Conservation (phyloP, 2,888 invertebrate species). For the Synergus laeviventris region DNA sequence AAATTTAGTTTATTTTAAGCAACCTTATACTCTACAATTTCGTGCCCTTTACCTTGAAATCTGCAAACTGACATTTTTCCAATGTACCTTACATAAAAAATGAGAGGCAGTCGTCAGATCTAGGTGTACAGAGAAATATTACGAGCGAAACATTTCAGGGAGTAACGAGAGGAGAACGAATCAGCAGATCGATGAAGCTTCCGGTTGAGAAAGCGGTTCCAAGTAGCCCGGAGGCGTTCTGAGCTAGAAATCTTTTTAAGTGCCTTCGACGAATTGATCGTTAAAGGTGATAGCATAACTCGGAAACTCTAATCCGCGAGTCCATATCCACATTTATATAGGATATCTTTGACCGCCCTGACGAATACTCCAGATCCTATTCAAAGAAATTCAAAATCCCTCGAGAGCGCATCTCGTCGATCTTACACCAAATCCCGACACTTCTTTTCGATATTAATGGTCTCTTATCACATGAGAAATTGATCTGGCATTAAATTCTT, state of each 20-base stretch:
- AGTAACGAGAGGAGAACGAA: neutral
- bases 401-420: neutral
- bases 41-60: too few species aligned
- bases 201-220: slow-evolving; percentile 3
- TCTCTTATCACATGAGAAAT: neutral
- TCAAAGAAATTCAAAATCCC: slow-evolving; percentile 15
- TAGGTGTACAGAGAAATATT: neutral
- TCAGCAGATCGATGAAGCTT: neutral
- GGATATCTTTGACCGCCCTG: neutral
- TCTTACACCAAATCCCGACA: neutral
- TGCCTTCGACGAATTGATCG: slow-evolving; percentile 2
- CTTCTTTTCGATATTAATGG: neutral
- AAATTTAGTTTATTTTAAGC: too few species aligned
- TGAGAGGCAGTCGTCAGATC: neutral
- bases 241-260: slow-evolving; percentile 17
- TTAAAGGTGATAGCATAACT: slow-evolving; percentile 12
- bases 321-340: neutral
- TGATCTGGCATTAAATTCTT: too few species aligned
- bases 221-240: neutral
- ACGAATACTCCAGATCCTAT: slow-evolving; percentile 12
- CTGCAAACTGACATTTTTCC: neutral
- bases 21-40: too few species aligned
- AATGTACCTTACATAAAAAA: neutral
- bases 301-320: neutral
- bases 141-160: neutral